These are phyloP conservation scores for Tuberolachnus salignus DNA, from an alignment of 2,888 invertebrate species.

Conservation along the genomic window DNA sequence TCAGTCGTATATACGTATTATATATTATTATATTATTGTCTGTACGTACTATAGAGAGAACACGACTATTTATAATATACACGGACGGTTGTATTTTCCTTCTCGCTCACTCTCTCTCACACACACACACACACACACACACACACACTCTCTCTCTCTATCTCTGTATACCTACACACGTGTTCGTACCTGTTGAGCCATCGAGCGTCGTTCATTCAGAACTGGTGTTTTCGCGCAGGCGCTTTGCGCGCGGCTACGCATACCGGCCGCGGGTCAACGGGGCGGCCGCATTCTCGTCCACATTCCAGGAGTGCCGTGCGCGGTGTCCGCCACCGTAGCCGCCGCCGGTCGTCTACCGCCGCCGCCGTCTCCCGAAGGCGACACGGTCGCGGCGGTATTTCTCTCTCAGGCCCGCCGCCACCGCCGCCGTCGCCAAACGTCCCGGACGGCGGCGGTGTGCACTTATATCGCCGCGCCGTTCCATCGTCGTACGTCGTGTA, in stretches of 20 bases:
- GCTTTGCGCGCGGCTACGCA: slow-evolving; percentile 16
- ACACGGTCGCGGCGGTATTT: background rate
- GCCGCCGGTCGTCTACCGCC: background rate
- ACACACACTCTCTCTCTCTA: no score
- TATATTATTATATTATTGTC: background rate
- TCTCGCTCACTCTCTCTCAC: no score
- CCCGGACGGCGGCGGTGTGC: background rate
- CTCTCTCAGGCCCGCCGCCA: slow-evolving; percentile 11
- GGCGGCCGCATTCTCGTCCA: slow-evolving; percentile 55
- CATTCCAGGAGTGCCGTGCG: slow-evolving; percentile 54
- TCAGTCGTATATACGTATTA: background rate
- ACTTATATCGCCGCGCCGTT: no score
- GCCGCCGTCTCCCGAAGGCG: background rate
- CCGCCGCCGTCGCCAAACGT: slow-evolving; percentile 2
- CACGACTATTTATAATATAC: background rate
- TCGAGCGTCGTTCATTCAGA: slow-evolving; percentile 44
- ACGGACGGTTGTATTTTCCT: background rate
- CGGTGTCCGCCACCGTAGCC: background rate
- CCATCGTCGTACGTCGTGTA: no score
- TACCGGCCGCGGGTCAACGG: slow-evolving; percentile 56
- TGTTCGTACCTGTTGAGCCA: background rate
- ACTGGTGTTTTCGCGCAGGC: slow-evolving; percentile 54
- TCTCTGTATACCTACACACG: background rate
- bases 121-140: no score
- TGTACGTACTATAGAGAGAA: background rate